phyloP scores from a whole-genome alignment of 2,888 invertebrate species.

The Agonopterix subpropinquella region DNA sequence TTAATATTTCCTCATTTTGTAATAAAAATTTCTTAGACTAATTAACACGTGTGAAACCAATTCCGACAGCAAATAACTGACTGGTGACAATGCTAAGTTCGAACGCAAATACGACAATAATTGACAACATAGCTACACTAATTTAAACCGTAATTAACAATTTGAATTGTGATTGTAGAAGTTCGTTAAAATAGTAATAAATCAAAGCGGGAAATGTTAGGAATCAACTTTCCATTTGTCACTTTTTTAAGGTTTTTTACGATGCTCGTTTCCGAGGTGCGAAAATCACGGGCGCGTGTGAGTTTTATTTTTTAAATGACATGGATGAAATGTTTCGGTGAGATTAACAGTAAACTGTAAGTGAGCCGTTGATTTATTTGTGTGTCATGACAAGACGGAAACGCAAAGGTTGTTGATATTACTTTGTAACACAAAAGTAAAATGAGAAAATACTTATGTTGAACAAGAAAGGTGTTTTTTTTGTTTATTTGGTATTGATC shows the following conservation, averaged over 20 bases:
- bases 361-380: too few relatives aligned
- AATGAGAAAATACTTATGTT: too few relatives aligned
- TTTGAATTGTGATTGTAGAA: not conserved
- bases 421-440: too few relatives aligned
- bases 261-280: constrained; percentile 18
- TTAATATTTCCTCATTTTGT: too few relatives aligned
- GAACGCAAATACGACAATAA: not conserved
- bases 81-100: too few relatives aligned
- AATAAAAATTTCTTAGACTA: too few relatives aligned
- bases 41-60: too few relatives aligned
- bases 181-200: constrained; percentile 5
- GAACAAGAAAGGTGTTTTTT: too few relatives aligned
- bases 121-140: not conserved
- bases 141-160: not conserved
- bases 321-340: not conserved
- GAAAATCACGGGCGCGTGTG: constrained; percentile 23
- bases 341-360: not conserved
- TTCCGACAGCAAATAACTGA: too few relatives aligned
- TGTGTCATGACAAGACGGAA: too few relatives aligned
- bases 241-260: constrained; percentile 18
- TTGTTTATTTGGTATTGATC: too few relatives aligned
- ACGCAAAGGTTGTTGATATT: too few relatives aligned
- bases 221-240: constrained; percentile 24
- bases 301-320: constrained; percentile 12
- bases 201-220: constrained; percentile 11